These are phyloP conservation scores for Lasioglossum albipes DNA, from an alignment of 1,140 invertebrate species.

Conservation along the genomic window DNA sequence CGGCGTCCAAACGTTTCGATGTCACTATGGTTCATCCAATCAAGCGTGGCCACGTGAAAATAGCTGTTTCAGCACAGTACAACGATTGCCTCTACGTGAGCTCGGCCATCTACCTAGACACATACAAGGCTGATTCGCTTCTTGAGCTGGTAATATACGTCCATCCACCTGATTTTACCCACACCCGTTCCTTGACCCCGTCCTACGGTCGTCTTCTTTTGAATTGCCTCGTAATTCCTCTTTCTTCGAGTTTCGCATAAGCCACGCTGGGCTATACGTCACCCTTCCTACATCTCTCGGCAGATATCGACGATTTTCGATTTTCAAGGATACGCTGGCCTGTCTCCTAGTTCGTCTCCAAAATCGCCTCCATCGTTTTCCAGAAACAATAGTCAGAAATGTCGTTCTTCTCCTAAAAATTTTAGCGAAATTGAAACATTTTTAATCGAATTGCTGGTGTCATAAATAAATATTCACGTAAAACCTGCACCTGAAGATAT, in stretches of 20 bases:
- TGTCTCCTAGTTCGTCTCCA: too few relatives aligned
- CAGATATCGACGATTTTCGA: slow-evolving; percentile 50
- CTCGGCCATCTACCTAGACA: slow-evolving; percentile 43
- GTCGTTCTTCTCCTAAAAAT: too few relatives aligned
- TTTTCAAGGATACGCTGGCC: slow-evolving; percentile 48
- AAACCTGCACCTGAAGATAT: too few relatives aligned
- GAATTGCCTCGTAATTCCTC: slow-evolving; percentile 39
- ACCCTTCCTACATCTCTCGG: not conserved
- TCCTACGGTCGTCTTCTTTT: not conserved
- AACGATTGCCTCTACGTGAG: slow-evolving; percentile 65
- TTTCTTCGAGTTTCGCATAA: slow-evolving; percentile 9
- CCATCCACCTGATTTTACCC: not conserved
- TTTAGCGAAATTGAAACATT: too few relatives aligned
- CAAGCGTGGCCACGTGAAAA: slow-evolving; percentile 65
- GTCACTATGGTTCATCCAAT: slow-evolving; percentile 69
- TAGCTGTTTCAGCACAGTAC: slow-evolving; percentile 67
- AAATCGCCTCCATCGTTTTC: too few relatives aligned
- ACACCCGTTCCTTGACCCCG: not conserved
- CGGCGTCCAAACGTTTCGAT: slow-evolving; percentile 64
- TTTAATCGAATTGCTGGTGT: too few relatives aligned
- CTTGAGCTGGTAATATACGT: slow-evolving; percentile 53
- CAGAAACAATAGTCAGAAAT: too few relatives aligned
- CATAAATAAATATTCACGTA: too few relatives aligned
- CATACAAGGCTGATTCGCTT: slow-evolving; percentile 35
- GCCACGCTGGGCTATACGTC: not conserved